Evolutionary conservation across 2,888 invertebrate genomes (phyloP).

Genomic region (Autographa pulchrina): DNA sequence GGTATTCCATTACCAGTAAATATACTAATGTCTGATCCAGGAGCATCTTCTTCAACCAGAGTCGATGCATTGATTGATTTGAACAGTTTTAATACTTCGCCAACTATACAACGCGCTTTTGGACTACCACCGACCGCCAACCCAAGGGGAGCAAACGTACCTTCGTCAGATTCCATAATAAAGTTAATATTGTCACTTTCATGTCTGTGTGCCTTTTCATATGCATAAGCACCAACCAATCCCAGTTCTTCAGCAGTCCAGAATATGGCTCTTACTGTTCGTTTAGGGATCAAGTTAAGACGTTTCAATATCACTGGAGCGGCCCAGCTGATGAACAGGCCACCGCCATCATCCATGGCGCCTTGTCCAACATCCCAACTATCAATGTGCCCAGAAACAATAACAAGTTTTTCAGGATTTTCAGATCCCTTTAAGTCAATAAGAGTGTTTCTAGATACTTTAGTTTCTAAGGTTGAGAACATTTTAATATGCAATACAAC

Average conservation of each 20-base stretch:
- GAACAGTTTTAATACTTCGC: constrained; percentile 91
- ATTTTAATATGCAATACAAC: constrained; percentile 90
- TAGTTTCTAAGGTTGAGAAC: constrained; percentile 89
- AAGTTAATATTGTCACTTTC: constrained; percentile 91
- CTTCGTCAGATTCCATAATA: constrained; percentile 95
- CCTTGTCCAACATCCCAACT: constrained; percentile 97
- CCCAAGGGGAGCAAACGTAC: constrained; percentile 93
- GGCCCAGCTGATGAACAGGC: constrained; percentile 94
- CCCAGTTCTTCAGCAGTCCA: constrained; percentile 96
- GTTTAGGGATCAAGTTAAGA: constrained; percentile 91
- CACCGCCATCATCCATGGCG: constrained; percentile 96
- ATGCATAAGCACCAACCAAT: constrained; percentile 91
- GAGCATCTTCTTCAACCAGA: constrained; percentile 86
- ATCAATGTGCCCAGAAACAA: constrained; percentile 95
- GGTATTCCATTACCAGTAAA: constrained; percentile 92
- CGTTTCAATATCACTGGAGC: constrained; percentile 91
- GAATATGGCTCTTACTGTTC: constrained; percentile 93
- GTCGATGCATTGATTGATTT: constrained; percentile 91
- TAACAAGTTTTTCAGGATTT: constrained; percentile 88
- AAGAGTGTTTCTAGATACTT: constrained; percentile 92
- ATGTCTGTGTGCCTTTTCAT: constrained; percentile 89
- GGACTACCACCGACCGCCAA: constrained; percentile 91
- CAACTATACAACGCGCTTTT: constrained; percentile 91
- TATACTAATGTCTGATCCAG: constrained; percentile 92
- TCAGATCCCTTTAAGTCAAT: constrained; percentile 91